phyloP scores from a whole-genome alignment of 2,113 vertebrate genomes.

The Prunella fulvescens region DNA sequence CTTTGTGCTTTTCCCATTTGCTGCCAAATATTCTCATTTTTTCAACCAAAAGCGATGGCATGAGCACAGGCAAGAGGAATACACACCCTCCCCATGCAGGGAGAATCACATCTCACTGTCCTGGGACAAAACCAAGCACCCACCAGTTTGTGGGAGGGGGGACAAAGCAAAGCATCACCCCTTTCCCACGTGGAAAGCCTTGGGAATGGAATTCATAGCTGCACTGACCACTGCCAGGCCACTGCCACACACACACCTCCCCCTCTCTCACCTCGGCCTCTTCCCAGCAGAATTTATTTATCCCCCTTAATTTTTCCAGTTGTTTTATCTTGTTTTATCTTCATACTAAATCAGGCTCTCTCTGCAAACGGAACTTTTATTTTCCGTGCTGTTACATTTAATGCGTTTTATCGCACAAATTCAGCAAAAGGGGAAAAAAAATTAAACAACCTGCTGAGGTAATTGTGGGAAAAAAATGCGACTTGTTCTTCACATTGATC shows the following conservation, averaged over 20 bases:
- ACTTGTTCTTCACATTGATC: background rate
- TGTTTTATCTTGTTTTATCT: conserved; percentile 45
- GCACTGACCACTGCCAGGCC: background rate
- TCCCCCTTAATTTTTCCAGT: background rate
- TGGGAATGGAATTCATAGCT: background rate
- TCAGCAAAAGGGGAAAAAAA: background rate
- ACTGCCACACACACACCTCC: background rate
- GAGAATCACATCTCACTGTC: background rate
- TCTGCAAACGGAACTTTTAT: conserved; percentile 18
- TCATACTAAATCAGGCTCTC: conserved; percentile 29
- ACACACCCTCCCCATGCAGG: background rate
- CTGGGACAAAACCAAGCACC: background rate
- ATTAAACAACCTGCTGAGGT: background rate
- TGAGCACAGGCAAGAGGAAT: background rate
- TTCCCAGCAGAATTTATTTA: background rate
- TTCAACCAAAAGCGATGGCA: background rate
- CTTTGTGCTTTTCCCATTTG: background rate
- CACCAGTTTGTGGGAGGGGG: rapidly evolving
- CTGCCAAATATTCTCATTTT: background rate
- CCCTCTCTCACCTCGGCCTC: background rate
- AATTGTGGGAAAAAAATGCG: background rate
- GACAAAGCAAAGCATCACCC: background rate
- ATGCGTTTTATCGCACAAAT: conserved; percentile 39
- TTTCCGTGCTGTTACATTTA: conserved; percentile 35
- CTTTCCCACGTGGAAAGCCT: background rate